These are phyloP conservation scores for Melanophora roralis DNA, from an alignment of 2,888 invertebrate genomes.

Conservation along the genomic window DNA sequence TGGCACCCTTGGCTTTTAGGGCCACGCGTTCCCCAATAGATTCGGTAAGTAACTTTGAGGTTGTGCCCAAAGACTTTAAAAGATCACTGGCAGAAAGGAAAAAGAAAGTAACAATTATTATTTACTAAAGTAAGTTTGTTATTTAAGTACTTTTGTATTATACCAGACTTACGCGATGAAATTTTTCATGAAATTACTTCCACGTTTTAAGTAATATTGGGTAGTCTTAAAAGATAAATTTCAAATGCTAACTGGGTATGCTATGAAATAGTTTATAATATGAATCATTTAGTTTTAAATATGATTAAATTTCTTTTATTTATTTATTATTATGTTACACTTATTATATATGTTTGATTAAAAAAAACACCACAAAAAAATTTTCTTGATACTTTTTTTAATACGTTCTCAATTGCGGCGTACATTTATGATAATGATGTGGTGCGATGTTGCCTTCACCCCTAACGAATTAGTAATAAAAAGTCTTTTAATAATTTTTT, in stretches of 20 bases:
- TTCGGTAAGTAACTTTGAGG: constrained; percentile 75
- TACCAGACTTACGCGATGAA: too few species aligned
- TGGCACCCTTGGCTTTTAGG: constrained; percentile 74
- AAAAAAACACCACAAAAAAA: constrained; percentile 53
- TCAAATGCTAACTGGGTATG: too few species aligned
- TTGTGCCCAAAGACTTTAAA: constrained; percentile 74
- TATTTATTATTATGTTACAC: background rate
- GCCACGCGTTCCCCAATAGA: constrained; percentile 76
- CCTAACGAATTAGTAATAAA: constrained; percentile 40
- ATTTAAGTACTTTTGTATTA: too few species aligned
- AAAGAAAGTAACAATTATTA: constrained; percentile 29
- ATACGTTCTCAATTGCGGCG: constrained; percentile 6
- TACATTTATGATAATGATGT: constrained; percentile 28
- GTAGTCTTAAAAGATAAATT: too few species aligned
- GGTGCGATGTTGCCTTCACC: constrained; percentile 46
- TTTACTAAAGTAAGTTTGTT: too few species aligned
- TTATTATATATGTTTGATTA: background rate
- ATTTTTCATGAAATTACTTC: too few species aligned
- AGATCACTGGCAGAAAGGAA: constrained; percentile 69
- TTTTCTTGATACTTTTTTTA: constrained; percentile 16
- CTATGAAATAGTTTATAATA: background rate
- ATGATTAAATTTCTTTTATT: constrained; percentile 25
- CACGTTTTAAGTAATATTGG: too few species aligned
- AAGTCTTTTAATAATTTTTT: constrained; percentile 29
- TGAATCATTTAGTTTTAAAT: constrained; percentile 35